Evolutionary conservation across 1,140 invertebrate genomes (phyloP).

Genomic region (Octopus sinensis): DNA sequence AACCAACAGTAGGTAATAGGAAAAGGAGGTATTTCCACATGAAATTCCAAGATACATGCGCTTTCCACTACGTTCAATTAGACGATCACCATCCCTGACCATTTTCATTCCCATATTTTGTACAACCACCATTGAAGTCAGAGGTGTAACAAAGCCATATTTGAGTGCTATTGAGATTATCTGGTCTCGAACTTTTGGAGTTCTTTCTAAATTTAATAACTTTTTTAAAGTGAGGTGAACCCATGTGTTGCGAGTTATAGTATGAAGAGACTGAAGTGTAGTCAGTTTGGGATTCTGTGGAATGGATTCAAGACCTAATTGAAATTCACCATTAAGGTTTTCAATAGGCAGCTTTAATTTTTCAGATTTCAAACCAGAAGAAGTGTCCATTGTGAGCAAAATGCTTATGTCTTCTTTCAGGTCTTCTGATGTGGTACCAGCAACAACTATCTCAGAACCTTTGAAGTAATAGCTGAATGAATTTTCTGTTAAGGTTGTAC

Average conservation of each 20-base stretch:
- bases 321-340: not conserved
- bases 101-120: no score
- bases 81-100: no score
- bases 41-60: no score
- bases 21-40: no score
- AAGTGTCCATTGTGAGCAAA: not conserved
- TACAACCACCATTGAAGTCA: not conserved
- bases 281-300: not conserved
- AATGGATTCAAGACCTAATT: not conserved
- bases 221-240: not conserved
- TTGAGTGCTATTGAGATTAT: not conserved
- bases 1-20: no score
- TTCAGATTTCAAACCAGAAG: no score
- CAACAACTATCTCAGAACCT: not conserved
- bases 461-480: not conserved
- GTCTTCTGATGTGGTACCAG: not conserved
- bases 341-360: not conserved
- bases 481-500: not conserved
- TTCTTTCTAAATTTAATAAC: not conserved
- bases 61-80: no score
- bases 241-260: not conserved
- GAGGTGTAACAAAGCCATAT: conserved; percentile 4
- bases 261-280: not conserved
- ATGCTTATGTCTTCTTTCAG: not conserved
- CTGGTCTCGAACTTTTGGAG: not conserved